These are phyloP conservation scores for Cyanistes caeruleus DNA, from an alignment of 2,113 vertebrate species.

Conservation along the genomic window DNA sequence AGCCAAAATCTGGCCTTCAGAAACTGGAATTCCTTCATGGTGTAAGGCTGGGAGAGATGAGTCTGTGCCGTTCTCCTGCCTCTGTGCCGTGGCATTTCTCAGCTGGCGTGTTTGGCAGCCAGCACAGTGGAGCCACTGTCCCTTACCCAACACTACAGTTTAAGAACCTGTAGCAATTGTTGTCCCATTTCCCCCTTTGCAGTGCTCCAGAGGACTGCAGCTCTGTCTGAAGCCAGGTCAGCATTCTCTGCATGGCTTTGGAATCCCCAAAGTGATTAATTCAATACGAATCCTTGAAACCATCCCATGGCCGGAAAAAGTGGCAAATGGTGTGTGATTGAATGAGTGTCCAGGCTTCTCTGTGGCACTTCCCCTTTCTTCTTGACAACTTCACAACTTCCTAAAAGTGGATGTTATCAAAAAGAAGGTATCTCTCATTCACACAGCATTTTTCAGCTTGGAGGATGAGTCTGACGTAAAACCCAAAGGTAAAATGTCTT, in stretches of 20 bases:
- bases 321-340: not conserved
- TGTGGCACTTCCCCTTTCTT: not conserved
- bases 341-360: not conserved
- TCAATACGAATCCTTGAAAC: not conserved
- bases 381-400: constrained; percentile 16
- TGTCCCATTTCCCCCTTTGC: not conserved
- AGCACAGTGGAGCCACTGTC: not conserved
- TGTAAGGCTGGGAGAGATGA: not conserved
- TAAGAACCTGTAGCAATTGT: not conserved
- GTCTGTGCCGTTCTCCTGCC: not conserved
- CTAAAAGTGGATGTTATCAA: not conserved
- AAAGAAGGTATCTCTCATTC: not conserved
- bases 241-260: constrained; percentile 12
- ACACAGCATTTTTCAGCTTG: constrained; percentile 12
- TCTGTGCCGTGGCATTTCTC: not conserved
- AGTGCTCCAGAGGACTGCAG: not conserved
- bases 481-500: not conserved
- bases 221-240: not conserved
- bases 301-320: not conserved
- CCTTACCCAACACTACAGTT: not conserved
- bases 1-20: not conserved
- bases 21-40: not conserved
- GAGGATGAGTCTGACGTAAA: constrained; percentile 1
- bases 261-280: not conserved
- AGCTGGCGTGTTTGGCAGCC: not conserved